These are phyloP conservation scores for Thelaira solivaga DNA, from an alignment of 2,888 invertebrate species.

Conservation along the genomic window DNA sequence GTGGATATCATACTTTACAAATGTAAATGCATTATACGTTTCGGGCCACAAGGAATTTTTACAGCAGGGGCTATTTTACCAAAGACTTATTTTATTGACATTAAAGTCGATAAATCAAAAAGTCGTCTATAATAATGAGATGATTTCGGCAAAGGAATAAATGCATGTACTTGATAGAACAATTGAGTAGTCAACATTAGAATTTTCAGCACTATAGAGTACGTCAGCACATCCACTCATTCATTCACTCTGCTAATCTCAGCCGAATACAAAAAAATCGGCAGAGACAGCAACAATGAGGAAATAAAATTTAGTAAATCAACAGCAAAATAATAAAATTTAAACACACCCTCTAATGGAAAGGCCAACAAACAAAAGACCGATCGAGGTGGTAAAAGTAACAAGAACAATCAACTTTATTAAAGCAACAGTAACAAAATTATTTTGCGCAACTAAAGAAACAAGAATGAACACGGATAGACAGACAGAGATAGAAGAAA, in stretches of 20 bases:
- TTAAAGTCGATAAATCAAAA: no score
- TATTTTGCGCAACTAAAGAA: conserved; percentile 35
- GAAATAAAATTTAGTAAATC: conserved; percentile 26
- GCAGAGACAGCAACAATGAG: conserved; percentile 24
- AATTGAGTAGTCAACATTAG: no score
- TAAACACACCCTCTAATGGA: conserved; percentile 45
- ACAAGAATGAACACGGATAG: conserved; percentile 16
- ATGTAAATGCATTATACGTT: no score
- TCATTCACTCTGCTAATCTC: not conserved
- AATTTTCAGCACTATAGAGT: no score
- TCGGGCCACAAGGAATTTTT: no score
- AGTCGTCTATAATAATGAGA: no score
- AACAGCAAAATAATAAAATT: conserved; percentile 33
- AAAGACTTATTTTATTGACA: no score
- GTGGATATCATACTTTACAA: no score
- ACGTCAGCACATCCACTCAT: no score
- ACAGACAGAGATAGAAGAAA: not conserved
- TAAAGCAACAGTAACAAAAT: conserved; percentile 40
- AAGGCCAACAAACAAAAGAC: conserved; percentile 9
- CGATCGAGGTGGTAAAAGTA: conserved; percentile 33
- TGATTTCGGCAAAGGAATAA: no score
- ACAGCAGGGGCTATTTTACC: no score
- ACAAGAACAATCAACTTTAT: conserved; percentile 52
- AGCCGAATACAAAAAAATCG: not conserved
- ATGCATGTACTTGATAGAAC: no score